A percentile compares a stretch with the other conserved stretches of the same genome.
phyloP scores from a whole-genome alignment of 2,888 invertebrate species.

The Eristalis pertinax region DNA sequence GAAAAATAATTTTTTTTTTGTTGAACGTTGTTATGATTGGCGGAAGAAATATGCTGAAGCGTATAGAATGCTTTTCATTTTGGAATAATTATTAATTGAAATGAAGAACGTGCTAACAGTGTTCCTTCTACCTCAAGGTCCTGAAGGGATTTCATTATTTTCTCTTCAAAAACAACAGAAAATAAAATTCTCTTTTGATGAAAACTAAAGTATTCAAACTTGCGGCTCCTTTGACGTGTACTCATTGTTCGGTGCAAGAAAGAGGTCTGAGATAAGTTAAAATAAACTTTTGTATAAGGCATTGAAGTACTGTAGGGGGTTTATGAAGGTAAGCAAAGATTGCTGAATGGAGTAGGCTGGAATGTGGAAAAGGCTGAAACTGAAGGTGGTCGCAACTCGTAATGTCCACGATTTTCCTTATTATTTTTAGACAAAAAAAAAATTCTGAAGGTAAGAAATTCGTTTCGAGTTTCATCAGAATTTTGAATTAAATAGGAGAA shows the following conservation, averaged over 20 bases:
- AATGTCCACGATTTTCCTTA: no score
- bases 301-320: background rate
- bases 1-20: background rate
- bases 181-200: background rate
- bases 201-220: slow-evolving; percentile 1
- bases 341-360: no score
- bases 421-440: no score
- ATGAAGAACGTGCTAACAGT: slow-evolving; percentile 14
- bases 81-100: slow-evolving; percentile 61
- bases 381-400: no score
- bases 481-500: no score
- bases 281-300: background rate
- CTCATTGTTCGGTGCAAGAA: slow-evolving; percentile 36
- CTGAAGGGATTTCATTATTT: background rate
- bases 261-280: slow-evolving; percentile 18
- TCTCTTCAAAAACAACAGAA: background rate
- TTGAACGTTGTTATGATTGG: background rate
- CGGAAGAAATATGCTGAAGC: background rate
- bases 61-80: slow-evolving; percentile 43
- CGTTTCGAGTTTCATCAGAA: no score
- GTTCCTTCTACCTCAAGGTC: background rate
- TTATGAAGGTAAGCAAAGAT: no score
- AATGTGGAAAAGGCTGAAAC: no score
- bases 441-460: no score
- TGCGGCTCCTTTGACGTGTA: slow-evolving; percentile 19